Evolutionary conservation across 1,140 invertebrate genomes (phyloP).

Genomic region (Phymorhynchus buccinoides): DNA sequence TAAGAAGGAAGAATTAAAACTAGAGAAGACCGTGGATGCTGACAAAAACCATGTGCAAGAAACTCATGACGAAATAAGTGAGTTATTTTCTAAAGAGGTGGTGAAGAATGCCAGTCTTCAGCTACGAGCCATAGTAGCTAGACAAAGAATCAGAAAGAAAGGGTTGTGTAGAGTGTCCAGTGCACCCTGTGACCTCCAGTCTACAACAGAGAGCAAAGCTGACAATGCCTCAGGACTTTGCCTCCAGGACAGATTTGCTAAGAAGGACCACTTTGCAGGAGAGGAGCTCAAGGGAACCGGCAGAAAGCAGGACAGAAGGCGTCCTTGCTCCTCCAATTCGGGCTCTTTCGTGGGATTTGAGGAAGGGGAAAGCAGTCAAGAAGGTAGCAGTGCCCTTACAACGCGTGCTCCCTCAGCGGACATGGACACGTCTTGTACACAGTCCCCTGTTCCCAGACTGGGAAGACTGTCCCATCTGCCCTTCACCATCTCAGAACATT

Average conservation of each 20-base stretch:
- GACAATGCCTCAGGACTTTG: background rate
- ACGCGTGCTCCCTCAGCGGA: background rate
- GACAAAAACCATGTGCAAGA: background rate
- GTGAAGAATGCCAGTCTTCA: background rate
- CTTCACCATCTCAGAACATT: conserved; percentile 33
- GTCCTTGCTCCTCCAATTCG: background rate
- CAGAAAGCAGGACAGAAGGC: background rate
- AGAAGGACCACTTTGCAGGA: background rate
- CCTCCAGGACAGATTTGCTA: background rate
- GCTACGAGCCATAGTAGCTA: background rate
- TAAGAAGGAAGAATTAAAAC: too few relatives aligned
- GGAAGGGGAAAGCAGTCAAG: background rate
- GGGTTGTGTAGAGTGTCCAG: background rate
- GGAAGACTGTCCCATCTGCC: conserved; percentile 14
- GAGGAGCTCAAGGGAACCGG: background rate
- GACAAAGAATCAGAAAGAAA: background rate
- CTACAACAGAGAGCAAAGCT: background rate
- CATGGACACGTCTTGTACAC: background rate
- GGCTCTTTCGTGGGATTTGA: background rate
- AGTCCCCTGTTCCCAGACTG: conserved; percentile 14
- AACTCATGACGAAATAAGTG: background rate
- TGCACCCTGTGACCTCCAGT: background rate
- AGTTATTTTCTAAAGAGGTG: background rate
- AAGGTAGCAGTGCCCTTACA: background rate
- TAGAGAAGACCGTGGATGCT: background rate